phyloP scores from a whole-genome alignment of 2,888 invertebrate species.

The Pandemis heparana region DNA sequence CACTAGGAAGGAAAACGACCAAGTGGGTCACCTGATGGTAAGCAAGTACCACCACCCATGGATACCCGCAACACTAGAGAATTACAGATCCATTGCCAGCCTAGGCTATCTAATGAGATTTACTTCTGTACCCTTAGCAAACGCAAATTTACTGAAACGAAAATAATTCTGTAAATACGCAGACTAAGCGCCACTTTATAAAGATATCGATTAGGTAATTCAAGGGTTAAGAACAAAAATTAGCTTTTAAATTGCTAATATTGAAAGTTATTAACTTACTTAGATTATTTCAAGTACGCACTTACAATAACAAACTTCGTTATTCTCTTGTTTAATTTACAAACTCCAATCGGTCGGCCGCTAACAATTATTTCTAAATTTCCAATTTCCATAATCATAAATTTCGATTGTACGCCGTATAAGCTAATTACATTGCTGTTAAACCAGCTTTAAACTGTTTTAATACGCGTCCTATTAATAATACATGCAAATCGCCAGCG shows the following conservation, averaged over 20 bases:
- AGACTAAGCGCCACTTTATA: neutral
- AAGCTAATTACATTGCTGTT: slow-evolving; percentile 13
- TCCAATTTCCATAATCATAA: slow-evolving; percentile 18
- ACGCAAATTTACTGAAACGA: neutral
- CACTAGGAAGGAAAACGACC: too few species aligned
- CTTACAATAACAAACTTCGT: neutral
- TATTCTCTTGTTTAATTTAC: neutral
- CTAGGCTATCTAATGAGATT: neutral
- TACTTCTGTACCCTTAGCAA: neutral
- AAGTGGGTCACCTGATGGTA: too few species aligned
- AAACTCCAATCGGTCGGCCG: neutral
- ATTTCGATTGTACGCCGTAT: slow-evolving; percentile 8
- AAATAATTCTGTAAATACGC: neutral
- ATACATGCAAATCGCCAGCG: slow-evolving; percentile 14
- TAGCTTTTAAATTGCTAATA: neutral
- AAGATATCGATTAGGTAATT: neutral
- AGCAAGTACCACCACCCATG: too few species aligned
- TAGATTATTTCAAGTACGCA: neutral
- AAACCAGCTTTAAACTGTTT: slow-evolving; percentile 11
- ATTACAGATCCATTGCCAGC: too few species aligned
- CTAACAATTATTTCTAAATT: neutral
- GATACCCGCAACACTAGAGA: too few species aligned
- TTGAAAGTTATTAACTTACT: neutral
- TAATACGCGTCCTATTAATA: slow-evolving; percentile 10
- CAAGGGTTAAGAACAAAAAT: neutral